Evolutionary conservation across 2,113 vertebrate species (phyloP).

Genomic region (Pampusana beccarii): DNA sequence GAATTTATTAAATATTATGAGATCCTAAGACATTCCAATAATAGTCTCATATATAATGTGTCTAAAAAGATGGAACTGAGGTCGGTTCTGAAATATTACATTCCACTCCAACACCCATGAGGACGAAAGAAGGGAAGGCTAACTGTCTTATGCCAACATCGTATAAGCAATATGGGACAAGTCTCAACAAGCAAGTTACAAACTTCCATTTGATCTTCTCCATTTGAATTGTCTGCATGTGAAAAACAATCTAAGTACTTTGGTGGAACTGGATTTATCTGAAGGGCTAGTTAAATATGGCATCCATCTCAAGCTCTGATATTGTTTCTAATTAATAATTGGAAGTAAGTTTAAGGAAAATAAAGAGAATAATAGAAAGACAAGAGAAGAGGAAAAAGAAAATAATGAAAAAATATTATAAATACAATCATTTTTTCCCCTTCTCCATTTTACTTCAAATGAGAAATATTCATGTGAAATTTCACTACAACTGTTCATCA

Average conservation of each 20-base stretch:
- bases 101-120: not conserved
- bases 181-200: not conserved
- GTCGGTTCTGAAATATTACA: not conserved
- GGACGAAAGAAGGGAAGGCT: not conserved
- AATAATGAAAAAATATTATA: not conserved
- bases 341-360: not conserved
- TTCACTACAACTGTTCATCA: not conserved
- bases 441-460: not conserved
- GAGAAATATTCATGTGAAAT: not conserved
- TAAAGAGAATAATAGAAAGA: not conserved
- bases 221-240: not conserved
- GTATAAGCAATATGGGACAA: not conserved
- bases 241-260: not conserved
- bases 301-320: not conserved
- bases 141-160: not conserved
- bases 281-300: not conserved
- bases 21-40: not conserved
- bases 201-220: not conserved
- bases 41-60: not conserved
- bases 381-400: not conserved
- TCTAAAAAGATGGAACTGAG: not conserved
- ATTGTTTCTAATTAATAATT: not conserved
- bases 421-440: not conserved
- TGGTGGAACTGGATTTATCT: not conserved
- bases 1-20: conserved; percentile 30